Conservation (phyloP, 2,113 vertebrate genomes). For the Hippocampus mohnikei region DNA sequence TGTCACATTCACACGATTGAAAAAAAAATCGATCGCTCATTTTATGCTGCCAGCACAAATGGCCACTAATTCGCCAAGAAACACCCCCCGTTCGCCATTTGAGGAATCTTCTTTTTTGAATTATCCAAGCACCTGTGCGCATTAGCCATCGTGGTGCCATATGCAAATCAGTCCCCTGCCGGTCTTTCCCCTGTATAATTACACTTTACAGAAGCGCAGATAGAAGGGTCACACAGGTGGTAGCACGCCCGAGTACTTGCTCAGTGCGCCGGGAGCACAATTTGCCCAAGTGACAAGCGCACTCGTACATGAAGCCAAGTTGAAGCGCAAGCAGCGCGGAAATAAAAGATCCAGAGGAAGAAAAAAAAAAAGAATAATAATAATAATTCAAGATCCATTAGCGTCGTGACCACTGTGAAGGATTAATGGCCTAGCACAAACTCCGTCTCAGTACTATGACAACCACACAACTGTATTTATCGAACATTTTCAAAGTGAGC, state of each 20-base stretch:
- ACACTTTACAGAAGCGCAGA: constrained; percentile 22
- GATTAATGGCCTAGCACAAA: background rate
- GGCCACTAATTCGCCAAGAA: background rate
- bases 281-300: background rate
- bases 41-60: background rate
- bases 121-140: background rate
- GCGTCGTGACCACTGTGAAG: background rate
- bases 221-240: constrained; percentile 28
- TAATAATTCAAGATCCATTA: background rate
- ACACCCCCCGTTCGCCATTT: background rate
- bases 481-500: too few species aligned
- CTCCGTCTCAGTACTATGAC: background rate
- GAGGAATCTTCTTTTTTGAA: background rate
- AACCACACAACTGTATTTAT: too few species aligned
- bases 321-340: background rate
- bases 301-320: background rate
- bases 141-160: background rate
- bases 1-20: too few species aligned
- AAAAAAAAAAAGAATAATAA: too few species aligned
- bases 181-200: constrained; percentile 12
- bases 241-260: constrained; percentile 4
- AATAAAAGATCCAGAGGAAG: background rate
- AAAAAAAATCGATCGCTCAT: background rate
- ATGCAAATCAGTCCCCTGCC: background rate
- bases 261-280: background rate